These are phyloP conservation scores for Chelon labrosus DNA, from an alignment of 2,797 vertebrate species.

Conservation along the genomic window DNA sequence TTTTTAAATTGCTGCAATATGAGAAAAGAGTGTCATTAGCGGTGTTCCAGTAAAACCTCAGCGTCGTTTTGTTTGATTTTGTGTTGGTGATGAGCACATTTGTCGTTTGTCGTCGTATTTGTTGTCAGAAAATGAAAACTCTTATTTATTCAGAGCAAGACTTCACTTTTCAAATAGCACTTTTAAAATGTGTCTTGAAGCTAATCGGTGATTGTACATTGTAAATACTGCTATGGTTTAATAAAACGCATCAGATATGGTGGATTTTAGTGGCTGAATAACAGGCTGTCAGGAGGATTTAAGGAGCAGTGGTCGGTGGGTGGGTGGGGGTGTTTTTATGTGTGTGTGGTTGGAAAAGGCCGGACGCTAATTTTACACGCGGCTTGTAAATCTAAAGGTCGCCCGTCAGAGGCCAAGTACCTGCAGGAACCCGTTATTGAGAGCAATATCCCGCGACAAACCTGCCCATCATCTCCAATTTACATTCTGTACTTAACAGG, in stretches of 20 bases:
- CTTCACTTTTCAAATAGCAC: constrained; percentile 73
- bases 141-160: constrained; percentile 81
- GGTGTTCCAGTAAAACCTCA: constrained; percentile 68
- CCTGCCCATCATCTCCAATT: constrained; percentile 65
- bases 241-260: constrained; percentile 75
- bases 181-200: constrained; percentile 80
- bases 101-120: constrained; percentile 71
- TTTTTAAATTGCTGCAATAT: constrained; percentile 42
- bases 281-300: constrained; percentile 23
- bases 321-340: constrained; percentile 1
- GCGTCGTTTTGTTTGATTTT: constrained; percentile 38
- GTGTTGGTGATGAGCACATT: constrained; percentile 65
- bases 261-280: constrained; percentile 28
- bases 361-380: constrained; percentile 26
- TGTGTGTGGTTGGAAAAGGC: constrained; percentile 2
- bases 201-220: constrained; percentile 77
- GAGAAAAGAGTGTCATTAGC: constrained; percentile 56
- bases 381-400: constrained; percentile 47
- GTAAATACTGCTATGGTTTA: constrained; percentile 76
- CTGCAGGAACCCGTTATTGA: constrained; percentile 44
- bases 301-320: constrained; percentile 3
- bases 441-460: constrained; percentile 49
- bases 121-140: constrained; percentile 71
- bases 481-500: constrained; percentile 49
- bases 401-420: constrained; percentile 36